phyloP scores from a whole-genome alignment of 2,797 vertebrate genomes.

The Saxicola maurus region DNA sequence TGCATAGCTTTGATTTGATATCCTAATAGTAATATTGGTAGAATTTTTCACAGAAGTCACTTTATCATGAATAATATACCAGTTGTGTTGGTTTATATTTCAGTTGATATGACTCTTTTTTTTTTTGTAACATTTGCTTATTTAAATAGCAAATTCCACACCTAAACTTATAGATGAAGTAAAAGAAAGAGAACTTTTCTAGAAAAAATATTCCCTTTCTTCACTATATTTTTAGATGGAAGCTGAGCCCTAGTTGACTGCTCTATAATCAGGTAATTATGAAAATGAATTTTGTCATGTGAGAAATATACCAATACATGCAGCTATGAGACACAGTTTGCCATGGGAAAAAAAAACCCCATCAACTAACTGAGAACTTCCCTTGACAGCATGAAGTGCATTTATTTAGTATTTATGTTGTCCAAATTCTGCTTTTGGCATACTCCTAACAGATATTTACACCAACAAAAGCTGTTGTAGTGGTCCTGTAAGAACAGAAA shows the following conservation, averaged over 20 bases:
- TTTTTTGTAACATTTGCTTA: background rate
- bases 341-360: rapidly evolving
- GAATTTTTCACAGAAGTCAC: background rate
- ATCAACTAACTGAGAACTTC: background rate
- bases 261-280: background rate
- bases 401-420: background rate
- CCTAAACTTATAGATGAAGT: background rate
- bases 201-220: background rate
- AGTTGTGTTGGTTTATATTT: background rate
- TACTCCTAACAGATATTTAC: background rate
- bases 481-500: background rate
- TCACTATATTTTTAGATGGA: background rate
- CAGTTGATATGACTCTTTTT: background rate
- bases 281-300: background rate
- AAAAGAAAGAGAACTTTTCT: background rate
- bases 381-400: background rate
- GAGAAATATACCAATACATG: background rate
- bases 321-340: background rate
- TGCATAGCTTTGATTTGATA: background rate
- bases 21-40: background rate
- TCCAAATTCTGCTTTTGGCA: background rate
- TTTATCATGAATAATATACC: background rate
- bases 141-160: background rate
- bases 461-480: background rate
- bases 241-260: background rate